A percentile compares a stretch with the other conserved stretches of the same genome.
Conservation (phyloP, 2,888 invertebrate genomes). For the Sarcophaga carnaria region DNA sequence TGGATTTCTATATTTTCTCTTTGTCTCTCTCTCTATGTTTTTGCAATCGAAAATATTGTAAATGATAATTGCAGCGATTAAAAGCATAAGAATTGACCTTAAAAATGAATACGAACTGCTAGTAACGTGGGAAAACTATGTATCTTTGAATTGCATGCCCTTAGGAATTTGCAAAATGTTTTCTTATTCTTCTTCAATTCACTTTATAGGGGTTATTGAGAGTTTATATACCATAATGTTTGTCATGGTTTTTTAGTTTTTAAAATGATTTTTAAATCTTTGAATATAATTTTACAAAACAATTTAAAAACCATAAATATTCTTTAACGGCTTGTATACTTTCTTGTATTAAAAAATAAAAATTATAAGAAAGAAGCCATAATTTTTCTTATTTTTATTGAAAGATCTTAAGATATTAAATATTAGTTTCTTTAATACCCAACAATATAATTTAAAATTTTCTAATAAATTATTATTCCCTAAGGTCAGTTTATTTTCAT, state of each 20-base stretch:
- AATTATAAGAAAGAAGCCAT: not conserved
- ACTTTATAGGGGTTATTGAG: not conserved
- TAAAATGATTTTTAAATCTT: too few relatives aligned
- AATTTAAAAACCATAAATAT: conserved; percentile 24
- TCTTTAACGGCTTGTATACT: not conserved
- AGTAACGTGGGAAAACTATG: conserved; percentile 43
- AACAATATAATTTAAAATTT: not conserved
- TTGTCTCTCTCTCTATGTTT: not conserved
- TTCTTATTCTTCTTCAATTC: not conserved
- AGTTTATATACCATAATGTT: too few relatives aligned
- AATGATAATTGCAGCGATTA: conserved; percentile 54
- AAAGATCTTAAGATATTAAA: conserved; percentile 27
- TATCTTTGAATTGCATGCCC: conserved; percentile 15
- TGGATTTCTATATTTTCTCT: conserved; percentile 17
- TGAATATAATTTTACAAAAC: not conserved
- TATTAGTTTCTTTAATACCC: not conserved
- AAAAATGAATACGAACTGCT: not conserved
- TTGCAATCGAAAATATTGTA: conserved; percentile 9
- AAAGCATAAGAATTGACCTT: conserved; percentile 37
- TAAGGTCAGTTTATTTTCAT: conserved; percentile 23
- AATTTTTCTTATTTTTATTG: conserved; percentile 28
- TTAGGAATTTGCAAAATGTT: conserved; percentile 38
- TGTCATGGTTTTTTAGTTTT: too few relatives aligned
- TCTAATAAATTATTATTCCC: conserved; percentile 26
- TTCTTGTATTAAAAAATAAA: too few relatives aligned